phyloP scores from a whole-genome alignment of 2,113 vertebrate species.

The Lethenteron camtschaticum region DNA sequence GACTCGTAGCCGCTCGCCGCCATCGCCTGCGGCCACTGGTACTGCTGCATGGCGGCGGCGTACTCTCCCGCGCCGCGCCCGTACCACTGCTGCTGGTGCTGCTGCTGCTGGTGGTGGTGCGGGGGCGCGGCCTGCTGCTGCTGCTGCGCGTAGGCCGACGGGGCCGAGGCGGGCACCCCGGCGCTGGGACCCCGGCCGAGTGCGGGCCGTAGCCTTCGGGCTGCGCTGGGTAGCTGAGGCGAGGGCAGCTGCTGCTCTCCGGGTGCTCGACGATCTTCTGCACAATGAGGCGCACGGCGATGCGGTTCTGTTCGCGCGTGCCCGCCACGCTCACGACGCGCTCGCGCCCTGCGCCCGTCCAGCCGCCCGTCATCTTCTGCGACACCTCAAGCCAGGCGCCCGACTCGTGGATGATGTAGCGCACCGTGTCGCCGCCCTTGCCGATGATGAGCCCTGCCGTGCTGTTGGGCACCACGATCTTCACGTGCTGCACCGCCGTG shows the following conservation, averaged over 20 bases:
- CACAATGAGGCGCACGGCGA: neutral
- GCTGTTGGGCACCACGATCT: constrained; percentile 2
- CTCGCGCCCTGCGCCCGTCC: neutral
- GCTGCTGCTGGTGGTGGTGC: neutral
- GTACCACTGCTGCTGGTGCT: neutral
- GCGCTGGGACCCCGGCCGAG: no score
- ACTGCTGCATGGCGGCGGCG: no score
- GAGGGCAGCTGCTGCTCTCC: constrained; percentile 1
- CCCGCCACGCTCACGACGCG: constrained; percentile 3
- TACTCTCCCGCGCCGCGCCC: no score
- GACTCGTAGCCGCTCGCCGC: no score
- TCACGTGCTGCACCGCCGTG: neutral
- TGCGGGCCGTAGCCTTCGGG: no score
- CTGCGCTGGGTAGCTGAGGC: neutral
- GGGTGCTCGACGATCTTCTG: constrained; percentile 2
- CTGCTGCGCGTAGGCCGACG: no score
- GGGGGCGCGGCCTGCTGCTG: no score
- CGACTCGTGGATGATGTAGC: constrained; percentile 5
- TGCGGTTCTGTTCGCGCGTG: neutral
- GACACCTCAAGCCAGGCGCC: constrained; percentile 6
- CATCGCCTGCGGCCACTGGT: no score
- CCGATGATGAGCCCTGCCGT: constrained; percentile 1
- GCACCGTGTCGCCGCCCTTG: constrained; percentile 1
- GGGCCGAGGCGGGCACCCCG: no score
- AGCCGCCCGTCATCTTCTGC: neutral